Conservation (phyloP, 2,113 vertebrate species). For the Limnothrissa miodon region DNA sequence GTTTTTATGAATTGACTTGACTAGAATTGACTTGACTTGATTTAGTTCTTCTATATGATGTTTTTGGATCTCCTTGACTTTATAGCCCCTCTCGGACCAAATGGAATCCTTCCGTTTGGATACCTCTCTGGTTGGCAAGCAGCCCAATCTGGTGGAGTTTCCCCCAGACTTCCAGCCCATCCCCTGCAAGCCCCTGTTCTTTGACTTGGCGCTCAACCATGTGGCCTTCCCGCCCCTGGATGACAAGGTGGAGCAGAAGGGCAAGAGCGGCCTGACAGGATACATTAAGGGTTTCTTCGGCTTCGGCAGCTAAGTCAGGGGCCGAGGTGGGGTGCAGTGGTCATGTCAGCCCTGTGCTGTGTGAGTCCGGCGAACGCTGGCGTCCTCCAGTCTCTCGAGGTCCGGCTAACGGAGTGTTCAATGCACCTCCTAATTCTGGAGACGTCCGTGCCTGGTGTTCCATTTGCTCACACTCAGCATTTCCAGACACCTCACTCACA, state of each 20-base stretch:
- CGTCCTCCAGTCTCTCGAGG: neutral
- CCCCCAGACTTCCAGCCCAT: constrained; percentile 95
- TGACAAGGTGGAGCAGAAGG: constrained; percentile 97
- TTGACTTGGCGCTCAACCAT: constrained; percentile 96
- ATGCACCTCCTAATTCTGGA: constrained; percentile 29
- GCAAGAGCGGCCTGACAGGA: constrained; percentile 93
- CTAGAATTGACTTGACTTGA: too few relatives aligned
- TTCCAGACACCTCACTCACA: constrained; percentile 3
- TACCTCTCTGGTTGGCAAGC: constrained; percentile 87
- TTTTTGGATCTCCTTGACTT: neutral
- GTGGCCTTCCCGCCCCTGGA: constrained; percentile 93
- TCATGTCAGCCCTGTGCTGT: neutral
- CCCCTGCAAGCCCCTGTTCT: constrained; percentile 97
- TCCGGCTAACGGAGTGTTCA: neutral
- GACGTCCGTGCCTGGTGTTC: constrained; percentile 27
- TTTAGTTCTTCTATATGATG: neutral
- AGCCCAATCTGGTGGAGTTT: constrained; percentile 91
- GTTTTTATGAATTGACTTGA: too few relatives aligned
- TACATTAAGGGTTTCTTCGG: constrained; percentile 99
- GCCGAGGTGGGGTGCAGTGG: neutral
- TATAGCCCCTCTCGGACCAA: constrained; percentile 86
- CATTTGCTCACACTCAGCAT: neutral
- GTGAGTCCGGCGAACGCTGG: neutral
- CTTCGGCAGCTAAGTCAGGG: constrained; percentile 86
- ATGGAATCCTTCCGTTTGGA: constrained; percentile 91